Evolutionary conservation across 1,140 invertebrate genomes (phyloP), one percentile per base, ranked within the genome.

Genomic region (Trachymyrmex septentrionalis): DNA sequence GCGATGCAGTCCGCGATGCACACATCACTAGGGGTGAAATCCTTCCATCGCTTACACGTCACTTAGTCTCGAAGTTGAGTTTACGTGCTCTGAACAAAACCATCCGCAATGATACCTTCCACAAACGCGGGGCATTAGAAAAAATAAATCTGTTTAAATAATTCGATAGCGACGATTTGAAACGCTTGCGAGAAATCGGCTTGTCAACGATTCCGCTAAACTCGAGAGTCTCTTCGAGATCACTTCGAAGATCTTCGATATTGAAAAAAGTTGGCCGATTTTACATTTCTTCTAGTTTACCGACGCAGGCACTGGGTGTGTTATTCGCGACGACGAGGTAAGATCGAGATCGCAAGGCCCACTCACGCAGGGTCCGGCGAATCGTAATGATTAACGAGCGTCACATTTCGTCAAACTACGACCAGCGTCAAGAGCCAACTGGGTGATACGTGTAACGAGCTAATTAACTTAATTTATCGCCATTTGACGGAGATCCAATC

Each of bases 381-480:
- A 57, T 67, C 64, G 71, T 53, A 67, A 44, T 88, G 92, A 92
- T 92, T 92, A 90, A 92, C 86, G 85, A 91, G 88, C 88, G 85
- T 91, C 87, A 89, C 92, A 92, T 93, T 93, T 93, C 92, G 91
- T 92, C 92, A 92, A 92, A 92, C 86, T 81, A 66, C 63, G 76
- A 48, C 89, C 69, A 86, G 81, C 76, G 82, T 87, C 72, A 73
- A 82, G 86, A 86, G 84, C 90, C 63, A 86, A 86, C 82, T 50
- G 89, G 90, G 69, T 88, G 86, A 90, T 90, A 89, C 86, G 90
- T 91, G 89, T 92, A 93, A 92, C 91, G 92, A 92, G 93, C 90
- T 93, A 93, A 94, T 94, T 93, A 93, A 93, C 88, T 92, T 92
- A 92, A 94, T 93, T 93, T 93, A 93, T 92, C 91, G 92, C 81